Conservation (phyloP, 2,113 vertebrate species). For the Apaloderma vittatum region DNA sequence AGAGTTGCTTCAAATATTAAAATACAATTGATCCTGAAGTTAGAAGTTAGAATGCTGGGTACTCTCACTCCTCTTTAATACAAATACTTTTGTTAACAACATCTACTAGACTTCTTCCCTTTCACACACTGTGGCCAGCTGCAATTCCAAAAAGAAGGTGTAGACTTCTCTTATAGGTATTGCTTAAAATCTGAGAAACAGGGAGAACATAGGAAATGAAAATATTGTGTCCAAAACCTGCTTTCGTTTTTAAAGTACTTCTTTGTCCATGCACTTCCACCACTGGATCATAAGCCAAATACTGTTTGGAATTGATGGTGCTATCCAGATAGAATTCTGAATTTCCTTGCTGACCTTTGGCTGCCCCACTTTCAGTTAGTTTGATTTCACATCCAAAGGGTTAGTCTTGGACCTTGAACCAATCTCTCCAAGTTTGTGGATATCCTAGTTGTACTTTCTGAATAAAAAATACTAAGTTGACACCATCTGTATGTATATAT, state of each 20-base stretch:
- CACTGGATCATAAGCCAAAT: neutral
- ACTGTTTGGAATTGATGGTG: neutral
- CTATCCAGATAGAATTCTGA: neutral
- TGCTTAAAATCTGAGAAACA: neutral
- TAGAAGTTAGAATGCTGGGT: neutral
- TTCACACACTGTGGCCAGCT: neutral
- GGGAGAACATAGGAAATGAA: neutral
- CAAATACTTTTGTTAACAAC: neutral
- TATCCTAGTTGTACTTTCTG: neutral
- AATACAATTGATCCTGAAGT: neutral
- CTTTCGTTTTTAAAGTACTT: neutral
- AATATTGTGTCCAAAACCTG: neutral
- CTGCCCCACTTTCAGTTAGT: neutral
- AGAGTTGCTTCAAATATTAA: neutral
- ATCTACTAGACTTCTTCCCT: neutral
- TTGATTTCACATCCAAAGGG: neutral
- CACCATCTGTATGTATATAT: neutral
- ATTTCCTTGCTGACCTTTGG: neutral
- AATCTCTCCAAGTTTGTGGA: neutral
- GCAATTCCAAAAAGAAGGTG: neutral
- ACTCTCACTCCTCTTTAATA: neutral
- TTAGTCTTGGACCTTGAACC: neutral
- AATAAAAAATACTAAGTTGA: neutral
- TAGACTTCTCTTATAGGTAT: neutral
- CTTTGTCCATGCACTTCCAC: neutral